Evolutionary conservation across 2,113 vertebrate species (phyloP).

Genomic region (Steatornis caripensis): DNA sequence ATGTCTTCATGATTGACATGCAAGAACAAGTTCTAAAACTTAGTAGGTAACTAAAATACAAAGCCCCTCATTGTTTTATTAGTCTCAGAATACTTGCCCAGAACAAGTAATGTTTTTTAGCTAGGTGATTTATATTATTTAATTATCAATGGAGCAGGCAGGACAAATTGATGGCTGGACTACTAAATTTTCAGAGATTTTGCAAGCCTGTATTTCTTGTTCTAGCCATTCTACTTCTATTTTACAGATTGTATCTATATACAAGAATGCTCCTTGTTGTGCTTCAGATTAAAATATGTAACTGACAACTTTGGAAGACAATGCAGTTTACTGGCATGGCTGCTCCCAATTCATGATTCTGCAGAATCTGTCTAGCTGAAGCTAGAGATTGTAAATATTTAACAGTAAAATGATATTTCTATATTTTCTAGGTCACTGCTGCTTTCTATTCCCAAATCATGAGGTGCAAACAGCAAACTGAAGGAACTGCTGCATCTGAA

Average conservation of each 20-base stretch:
- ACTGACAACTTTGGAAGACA: not conserved
- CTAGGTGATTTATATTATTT: not conserved
- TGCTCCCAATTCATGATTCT: not conserved
- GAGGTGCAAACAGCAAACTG: not conserved
- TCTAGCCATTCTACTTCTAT: not conserved
- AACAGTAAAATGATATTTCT: slow-evolving; percentile 27
- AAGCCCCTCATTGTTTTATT: not conserved
- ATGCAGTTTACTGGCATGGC: not conserved
- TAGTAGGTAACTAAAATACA: not conserved
- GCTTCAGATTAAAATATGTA: not conserved
- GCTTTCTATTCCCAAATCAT: not conserved
- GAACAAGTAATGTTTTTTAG: not conserved
- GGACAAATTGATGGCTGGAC: not conserved
- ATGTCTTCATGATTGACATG: not conserved
- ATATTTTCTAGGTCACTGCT: slow-evolving; percentile 42
- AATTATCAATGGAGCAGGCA: not conserved
- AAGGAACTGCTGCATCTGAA: not conserved
- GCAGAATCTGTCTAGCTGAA: not conserved
- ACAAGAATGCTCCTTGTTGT: not conserved
- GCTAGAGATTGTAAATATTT: slow-evolving; percentile 30
- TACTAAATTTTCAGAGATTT: not conserved
- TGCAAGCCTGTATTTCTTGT: not conserved
- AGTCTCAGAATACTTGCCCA: not conserved
- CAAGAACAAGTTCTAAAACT: not conserved
- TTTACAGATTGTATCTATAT: not conserved